These are phyloP conservation scores for Hypsibius dujardini DNA, from an alignment of 1,140 invertebrate genomes.

Conservation along the genomic window DNA sequence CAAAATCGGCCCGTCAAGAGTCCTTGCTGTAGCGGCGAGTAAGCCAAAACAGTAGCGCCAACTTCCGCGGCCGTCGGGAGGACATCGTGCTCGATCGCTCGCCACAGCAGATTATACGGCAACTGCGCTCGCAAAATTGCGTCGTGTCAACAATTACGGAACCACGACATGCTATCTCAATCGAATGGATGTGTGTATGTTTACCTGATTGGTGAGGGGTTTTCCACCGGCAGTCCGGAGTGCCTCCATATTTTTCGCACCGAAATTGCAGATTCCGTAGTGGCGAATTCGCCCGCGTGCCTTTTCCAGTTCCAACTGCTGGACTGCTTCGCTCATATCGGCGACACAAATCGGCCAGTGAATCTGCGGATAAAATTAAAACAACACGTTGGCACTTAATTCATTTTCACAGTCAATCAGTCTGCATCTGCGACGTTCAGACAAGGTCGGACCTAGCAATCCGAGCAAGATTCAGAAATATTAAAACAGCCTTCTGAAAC, in stretches of 20 bases:
- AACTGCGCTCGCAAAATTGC: too few species aligned
- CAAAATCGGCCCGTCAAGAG: constrained; percentile 29
- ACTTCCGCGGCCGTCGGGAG: constrained; percentile 27
- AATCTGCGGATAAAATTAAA: constrained; percentile 26
- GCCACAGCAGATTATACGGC: constrained; percentile 31
- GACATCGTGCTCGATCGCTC: constrained; percentile 28
- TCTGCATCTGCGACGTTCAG: neutral
- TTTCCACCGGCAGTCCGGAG: constrained; percentile 27
- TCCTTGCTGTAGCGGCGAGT: constrained; percentile 32
- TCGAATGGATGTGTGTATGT: neutral
- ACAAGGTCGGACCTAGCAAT: too few species aligned
- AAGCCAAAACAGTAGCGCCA: constrained; percentile 28
- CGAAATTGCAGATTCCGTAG: constrained; percentile 32
- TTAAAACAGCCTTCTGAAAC: too few species aligned
- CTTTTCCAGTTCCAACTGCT: constrained; percentile 29
- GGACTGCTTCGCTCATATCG: constrained; percentile 26
- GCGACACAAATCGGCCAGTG: constrained; percentile 30
- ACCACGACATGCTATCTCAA: neutral
- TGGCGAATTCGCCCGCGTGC: constrained; percentile 27
- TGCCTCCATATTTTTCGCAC: constrained; percentile 28
- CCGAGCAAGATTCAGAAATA: too few species aligned
- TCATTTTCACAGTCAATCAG: neutral
- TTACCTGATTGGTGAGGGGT: constrained; percentile 30
- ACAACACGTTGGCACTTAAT: too few species aligned
- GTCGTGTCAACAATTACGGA: too few species aligned